phyloP scores from a whole-genome alignment of 2,888 invertebrate genomes.

The Eugnorisma glareosa region DNA sequence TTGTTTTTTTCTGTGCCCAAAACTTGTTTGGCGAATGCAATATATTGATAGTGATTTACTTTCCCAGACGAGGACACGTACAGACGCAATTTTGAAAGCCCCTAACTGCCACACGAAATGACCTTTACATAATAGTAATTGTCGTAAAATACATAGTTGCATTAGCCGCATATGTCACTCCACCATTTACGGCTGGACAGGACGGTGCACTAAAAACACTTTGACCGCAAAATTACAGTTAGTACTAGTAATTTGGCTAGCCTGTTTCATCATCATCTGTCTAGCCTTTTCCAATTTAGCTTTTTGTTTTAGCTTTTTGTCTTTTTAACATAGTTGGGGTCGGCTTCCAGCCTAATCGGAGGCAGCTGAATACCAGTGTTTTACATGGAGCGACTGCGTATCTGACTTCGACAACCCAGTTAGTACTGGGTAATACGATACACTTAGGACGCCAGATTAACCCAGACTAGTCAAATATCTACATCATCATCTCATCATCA shows the following conservation, averaged over 20 bases:
- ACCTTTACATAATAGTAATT: constrained; percentile 28
- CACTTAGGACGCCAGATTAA: background rate
- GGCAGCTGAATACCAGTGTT: background rate
- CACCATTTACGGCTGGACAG: constrained; percentile 23
- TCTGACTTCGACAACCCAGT: background rate
- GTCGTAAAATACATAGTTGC: constrained; percentile 52
- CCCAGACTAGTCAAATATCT: background rate
- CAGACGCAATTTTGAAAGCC: constrained; percentile 7
- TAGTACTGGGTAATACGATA: background rate
- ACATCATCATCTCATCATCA: no score
- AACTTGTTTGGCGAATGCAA: background rate
- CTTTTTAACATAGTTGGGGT: no score
- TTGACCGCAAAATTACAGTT: constrained; percentile 46
- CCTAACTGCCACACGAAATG: constrained; percentile 32
- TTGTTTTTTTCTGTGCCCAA: background rate
- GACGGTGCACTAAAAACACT: constrained; percentile 47
- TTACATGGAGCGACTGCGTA: background rate
- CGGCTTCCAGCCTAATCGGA: background rate
- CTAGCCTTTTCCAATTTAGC: no score
- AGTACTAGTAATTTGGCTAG: constrained; percentile 41
- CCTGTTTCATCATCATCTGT: background rate
- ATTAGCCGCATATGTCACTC: constrained; percentile 36
- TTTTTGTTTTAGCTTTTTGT: no score
- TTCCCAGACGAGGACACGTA: background rate
- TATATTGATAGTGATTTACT: background rate